Evolutionary conservation across 2,888 invertebrate genomes (phyloP).

Genomic region (Tetragnatha montana): DNA sequence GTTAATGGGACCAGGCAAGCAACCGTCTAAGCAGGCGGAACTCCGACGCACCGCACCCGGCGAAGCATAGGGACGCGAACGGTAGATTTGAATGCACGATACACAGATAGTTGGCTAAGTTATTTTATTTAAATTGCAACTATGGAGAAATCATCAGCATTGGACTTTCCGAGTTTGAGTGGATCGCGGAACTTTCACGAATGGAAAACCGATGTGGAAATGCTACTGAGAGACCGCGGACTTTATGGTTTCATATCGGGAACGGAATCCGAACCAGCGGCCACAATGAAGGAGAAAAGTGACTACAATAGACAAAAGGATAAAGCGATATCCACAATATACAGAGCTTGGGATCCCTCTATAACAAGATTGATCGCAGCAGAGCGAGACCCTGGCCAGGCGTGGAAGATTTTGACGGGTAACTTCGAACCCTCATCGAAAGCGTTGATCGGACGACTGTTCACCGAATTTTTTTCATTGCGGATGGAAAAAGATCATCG

Average conservation of each 20-base stretch:
- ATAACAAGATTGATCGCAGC: background rate
- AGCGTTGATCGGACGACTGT: too few relatives aligned
- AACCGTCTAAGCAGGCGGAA: too few relatives aligned
- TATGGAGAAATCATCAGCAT: too few relatives aligned
- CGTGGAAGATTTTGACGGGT: background rate
- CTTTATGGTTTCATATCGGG: background rate
- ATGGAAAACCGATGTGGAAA: conserved; percentile 17
- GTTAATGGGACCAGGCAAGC: too few relatives aligned
- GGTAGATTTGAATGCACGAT: too few relatives aligned
- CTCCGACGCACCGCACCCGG: too few relatives aligned
- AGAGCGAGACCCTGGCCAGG: background rate
- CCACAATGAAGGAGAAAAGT: background rate
- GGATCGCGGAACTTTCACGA: background rate
- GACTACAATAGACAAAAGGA: background rate
- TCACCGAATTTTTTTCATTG: background rate
- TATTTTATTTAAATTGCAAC: too few relatives aligned
- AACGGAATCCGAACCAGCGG: background rate
- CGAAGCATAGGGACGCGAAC: too few relatives aligned
- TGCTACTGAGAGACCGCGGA: conserved; percentile 1
- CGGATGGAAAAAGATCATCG: background rate
- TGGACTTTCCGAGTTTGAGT: background rate
- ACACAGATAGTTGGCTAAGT: too few relatives aligned
- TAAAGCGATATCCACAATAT: background rate
- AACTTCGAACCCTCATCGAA: too few relatives aligned
- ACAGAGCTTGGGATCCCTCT: background rate